Percentiles rank a stretch among this genome's conserved stretches.
Evolutionary conservation across 2,888 invertebrate genomes (phyloP).

Genomic region (Stegophylla sp.): DNA sequence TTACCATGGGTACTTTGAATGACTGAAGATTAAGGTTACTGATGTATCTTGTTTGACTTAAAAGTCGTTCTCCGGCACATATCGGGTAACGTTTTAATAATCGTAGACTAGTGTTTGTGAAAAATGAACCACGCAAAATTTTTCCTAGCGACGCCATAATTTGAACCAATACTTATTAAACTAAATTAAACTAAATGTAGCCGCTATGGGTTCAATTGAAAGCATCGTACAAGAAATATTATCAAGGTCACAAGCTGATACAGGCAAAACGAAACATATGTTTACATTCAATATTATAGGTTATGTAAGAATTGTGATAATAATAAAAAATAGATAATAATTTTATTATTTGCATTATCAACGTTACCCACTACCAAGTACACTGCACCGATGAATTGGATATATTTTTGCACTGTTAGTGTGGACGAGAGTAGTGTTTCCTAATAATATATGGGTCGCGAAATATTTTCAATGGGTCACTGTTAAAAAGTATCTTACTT

Average conservation of each 20-base stretch:
- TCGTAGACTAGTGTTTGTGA: conserved; percentile 16
- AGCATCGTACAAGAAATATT: conserved; percentile 14
- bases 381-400: too few species aligned
- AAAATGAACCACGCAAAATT: conserved; percentile 16
- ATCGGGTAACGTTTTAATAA: conserved; percentile 26
- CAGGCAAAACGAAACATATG: conserved; percentile 42
- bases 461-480: too few species aligned
- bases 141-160: conserved; percentile 48
- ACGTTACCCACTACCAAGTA: too few species aligned
- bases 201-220: not conserved
- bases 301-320: conserved; percentile 20
- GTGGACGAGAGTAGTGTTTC: too few species aligned
- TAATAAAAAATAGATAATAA: too few species aligned
- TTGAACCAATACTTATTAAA: not conserved
- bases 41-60: conserved; percentile 22
- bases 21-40: conserved; percentile 31
- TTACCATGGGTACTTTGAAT: conserved; percentile 38
- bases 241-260: conserved; percentile 45
- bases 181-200: not conserved
- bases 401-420: too few species aligned
- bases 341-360: too few species aligned
- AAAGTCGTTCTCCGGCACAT: conserved; percentile 3
- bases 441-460: too few species aligned
- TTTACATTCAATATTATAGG: conserved; percentile 12
- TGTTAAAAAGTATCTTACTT: too few species aligned